Percentiles rank a stretch among this genome's conserved stretches.
Conservation (phyloP, 2,888 invertebrate species). For the Zaprionus obscuricornis region DNA sequence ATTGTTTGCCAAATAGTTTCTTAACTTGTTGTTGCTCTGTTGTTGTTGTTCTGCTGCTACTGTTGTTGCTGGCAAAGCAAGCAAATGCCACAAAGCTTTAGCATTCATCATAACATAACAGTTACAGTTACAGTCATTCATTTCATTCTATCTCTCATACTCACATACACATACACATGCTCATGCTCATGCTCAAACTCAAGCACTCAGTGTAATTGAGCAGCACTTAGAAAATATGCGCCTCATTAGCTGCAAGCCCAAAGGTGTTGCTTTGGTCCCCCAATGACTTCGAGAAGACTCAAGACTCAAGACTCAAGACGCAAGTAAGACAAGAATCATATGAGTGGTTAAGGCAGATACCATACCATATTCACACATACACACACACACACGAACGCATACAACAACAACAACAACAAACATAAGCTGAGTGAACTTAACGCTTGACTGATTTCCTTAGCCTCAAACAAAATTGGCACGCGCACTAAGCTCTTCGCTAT, state of each 20-base stretch:
- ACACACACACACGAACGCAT: constrained; percentile 9
- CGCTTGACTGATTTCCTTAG: constrained; percentile 72
- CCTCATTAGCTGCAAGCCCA: constrained; percentile 67
- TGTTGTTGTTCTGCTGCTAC: constrained; percentile 1
- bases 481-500: constrained; percentile 10
- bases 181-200: constrained; percentile 36
- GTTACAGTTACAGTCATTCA: background rate
- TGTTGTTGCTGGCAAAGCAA: background rate
- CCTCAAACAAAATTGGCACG: constrained; percentile 60
- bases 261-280: constrained; percentile 42
- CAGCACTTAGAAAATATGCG: constrained; percentile 73
- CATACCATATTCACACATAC: background rate
- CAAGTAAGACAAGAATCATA: constrained; percentile 35
- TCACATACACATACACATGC: too few species aligned
- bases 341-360: constrained; percentile 20
- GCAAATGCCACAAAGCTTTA: constrained; percentile 50
- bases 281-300: constrained; percentile 36
- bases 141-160: too few species aligned
- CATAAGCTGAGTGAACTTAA: constrained; percentile 48
- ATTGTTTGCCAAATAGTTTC: constrained; percentile 56
- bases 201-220: constrained; percentile 78
- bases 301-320: background rate
- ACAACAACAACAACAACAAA: constrained; percentile 1
- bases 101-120: constrained; percentile 50
- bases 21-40: constrained; percentile 14